Percentiles rank a stretch among this genome's conserved stretches.
These are phyloP conservation scores for Fopius arisanus DNA, from an alignment of 1,140 invertebrate species.

Conservation along the genomic window DNA sequence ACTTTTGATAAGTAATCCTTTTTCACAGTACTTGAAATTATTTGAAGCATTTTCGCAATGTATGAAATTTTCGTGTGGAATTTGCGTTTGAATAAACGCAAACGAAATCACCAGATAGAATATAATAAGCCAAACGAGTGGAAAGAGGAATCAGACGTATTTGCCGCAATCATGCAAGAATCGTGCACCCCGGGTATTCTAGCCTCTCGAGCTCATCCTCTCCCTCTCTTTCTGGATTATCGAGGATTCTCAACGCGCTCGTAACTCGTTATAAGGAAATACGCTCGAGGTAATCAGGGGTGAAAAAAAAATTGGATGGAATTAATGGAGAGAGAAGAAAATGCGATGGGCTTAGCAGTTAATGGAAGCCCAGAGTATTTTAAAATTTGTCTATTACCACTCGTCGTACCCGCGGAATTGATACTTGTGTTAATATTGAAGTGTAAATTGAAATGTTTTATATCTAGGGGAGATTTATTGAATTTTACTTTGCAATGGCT, in stretches of 20 bases:
- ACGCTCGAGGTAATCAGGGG: conserved; percentile 23
- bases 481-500: background rate
- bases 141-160: conserved; percentile 7
- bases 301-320: conserved; percentile 13
- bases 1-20: too few relatives aligned
- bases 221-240: conserved; percentile 14
- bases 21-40: too few relatives aligned
- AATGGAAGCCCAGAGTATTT: background rate
- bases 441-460: background rate
- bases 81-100: background rate
- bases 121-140: conserved; percentile 25
- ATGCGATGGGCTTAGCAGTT: background rate
- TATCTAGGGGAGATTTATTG: background rate
- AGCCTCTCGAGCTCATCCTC: background rate
- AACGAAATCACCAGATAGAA: background rate
- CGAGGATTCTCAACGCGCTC: conserved; percentile 26
- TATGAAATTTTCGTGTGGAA: too few relatives aligned
- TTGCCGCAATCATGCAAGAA: conserved; percentile 29
- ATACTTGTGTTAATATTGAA: background rate
- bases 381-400: background rate
- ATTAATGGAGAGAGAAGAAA: conserved; percentile 2
- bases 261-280: conserved; percentile 28
- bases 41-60: background rate
- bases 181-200: conserved; percentile 9
- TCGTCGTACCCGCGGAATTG: background rate